Evolutionary conservation across 2,797 vertebrate species (phyloP).

Genomic region (Danio albolineatus): DNA sequence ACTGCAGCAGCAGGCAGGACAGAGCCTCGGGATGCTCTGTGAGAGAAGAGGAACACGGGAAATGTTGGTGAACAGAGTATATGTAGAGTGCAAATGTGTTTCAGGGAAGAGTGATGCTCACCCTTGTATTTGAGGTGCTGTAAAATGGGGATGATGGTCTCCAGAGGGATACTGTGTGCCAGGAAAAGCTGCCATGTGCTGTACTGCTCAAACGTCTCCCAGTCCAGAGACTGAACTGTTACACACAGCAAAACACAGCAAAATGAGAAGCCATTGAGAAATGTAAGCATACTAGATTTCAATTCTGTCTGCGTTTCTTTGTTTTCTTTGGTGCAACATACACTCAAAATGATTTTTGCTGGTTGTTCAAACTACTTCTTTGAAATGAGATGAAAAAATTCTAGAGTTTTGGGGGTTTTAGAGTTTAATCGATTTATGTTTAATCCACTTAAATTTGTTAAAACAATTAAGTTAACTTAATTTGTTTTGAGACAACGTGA

Average conservation of each 20-base stretch:
- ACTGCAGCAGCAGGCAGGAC: slow-evolving; percentile 92
- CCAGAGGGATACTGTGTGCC: slow-evolving; percentile 92
- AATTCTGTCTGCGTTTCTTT: not conserved
- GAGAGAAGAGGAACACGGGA: slow-evolving; percentile 28
- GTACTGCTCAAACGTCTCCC: slow-evolving; percentile 98
- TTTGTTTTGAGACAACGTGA: no score
- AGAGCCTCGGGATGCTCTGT: slow-evolving; percentile 94
- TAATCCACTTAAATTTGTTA: no score
- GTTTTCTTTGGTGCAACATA: no score
- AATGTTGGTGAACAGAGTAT: not conserved
- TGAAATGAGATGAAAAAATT: no score
- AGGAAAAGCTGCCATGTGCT: slow-evolving; percentile 98
- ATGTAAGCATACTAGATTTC: slow-evolving; percentile 63
- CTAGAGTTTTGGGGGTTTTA: no score
- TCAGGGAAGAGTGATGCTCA: slow-evolving; percentile 60
- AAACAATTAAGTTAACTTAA: no score
- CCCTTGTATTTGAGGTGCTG: slow-evolving; percentile 98
- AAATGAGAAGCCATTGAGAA: not conserved
- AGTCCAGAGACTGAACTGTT: slow-evolving; percentile 93
- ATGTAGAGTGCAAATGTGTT: not conserved
- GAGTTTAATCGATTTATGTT: no score
- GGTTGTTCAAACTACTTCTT: no score
- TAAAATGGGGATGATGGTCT: slow-evolving; percentile 95
- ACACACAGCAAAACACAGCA: slow-evolving; percentile 1
- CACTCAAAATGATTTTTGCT: no score